Conservation (phyloP, 1,140 invertebrate species). For the Drosophila tsacasi region DNA sequence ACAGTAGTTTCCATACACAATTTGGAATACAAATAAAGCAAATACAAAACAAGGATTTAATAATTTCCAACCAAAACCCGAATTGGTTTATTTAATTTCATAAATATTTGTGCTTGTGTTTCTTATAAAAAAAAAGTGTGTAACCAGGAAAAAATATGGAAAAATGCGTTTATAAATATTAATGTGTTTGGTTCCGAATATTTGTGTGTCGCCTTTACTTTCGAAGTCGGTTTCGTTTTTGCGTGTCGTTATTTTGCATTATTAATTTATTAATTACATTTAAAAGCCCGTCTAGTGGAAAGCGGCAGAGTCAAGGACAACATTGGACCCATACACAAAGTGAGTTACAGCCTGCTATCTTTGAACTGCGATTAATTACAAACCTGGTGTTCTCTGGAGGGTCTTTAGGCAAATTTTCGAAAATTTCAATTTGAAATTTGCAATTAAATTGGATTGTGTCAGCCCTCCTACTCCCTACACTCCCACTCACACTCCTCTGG, state of each 20-base stretch:
- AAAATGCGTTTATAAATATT: slow-evolving; percentile 35
- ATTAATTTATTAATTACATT: slow-evolving; percentile 36
- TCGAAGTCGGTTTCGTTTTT: slow-evolving; percentile 24
- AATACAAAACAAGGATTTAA: slow-evolving; percentile 37
- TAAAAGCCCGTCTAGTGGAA: slow-evolving; percentile 23
- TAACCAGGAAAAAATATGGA: slow-evolving; percentile 17
- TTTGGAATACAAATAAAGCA: slow-evolving; percentile 35
- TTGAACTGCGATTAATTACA: slow-evolving; percentile 24
- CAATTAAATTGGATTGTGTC: slow-evolving; percentile 54
- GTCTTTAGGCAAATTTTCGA: slow-evolving; percentile 28
- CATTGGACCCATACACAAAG: background rate
- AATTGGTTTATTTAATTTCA: slow-evolving; percentile 22
- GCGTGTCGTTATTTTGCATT: slow-evolving; percentile 41
- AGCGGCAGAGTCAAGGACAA: slow-evolving; percentile 1
- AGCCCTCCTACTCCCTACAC: background rate
- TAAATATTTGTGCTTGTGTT: slow-evolving; percentile 48
- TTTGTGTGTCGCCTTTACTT: slow-evolving; percentile 33
- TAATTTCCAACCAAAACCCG: slow-evolving; percentile 36
- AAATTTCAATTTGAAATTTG: slow-evolving; percentile 48
- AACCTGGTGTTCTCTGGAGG: slow-evolving; percentile 1
- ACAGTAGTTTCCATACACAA: slow-evolving; percentile 35
- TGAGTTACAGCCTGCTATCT: slow-evolving; percentile 17
- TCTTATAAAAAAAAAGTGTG: slow-evolving; percentile 10
- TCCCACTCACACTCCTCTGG: background rate
- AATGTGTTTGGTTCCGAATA: slow-evolving; percentile 30